A percentile compares a stretch with the other conserved stretches of the same genome.
Evolutionary conservation across 2,797 vertebrate species (phyloP).

Genomic region (Astyanax mexicanus): DNA sequence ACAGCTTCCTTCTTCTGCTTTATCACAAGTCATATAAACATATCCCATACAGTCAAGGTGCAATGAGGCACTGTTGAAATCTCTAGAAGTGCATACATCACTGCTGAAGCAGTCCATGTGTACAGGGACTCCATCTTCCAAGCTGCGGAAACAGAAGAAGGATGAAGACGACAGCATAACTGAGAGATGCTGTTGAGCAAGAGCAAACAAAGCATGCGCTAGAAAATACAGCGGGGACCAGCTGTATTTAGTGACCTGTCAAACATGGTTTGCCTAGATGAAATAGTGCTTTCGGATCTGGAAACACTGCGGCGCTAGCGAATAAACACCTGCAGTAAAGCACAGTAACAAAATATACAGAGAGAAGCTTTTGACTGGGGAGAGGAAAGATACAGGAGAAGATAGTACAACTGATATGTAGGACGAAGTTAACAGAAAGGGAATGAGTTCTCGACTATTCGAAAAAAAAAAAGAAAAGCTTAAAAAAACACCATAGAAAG

Average conservation of each 20-base stretch:
- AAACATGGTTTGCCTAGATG: slow-evolving; percentile 62
- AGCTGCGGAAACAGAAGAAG: background rate
- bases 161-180: slow-evolving; percentile 26
- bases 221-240: slow-evolving; percentile 52
- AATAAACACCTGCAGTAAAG: slow-evolving; percentile 48
- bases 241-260: slow-evolving; percentile 68
- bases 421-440: background rate
- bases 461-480: background rate
- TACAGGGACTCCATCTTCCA: background rate
- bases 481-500: too few species aligned
- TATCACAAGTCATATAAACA: background rate
- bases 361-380: background rate
- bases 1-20: background rate
- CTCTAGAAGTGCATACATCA: background rate
- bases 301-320: slow-evolving; percentile 43
- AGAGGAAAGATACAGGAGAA: background rate
- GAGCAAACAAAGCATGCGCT: slow-evolving; percentile 46
- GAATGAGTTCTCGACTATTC: slow-evolving; percentile 1
- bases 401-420: background rate
- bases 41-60: background rate
- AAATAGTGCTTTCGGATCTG: slow-evolving; percentile 57
- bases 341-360: slow-evolving; percentile 10
- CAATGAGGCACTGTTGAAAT: background rate
- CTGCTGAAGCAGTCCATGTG: background rate
- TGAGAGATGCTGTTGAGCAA: slow-evolving; percentile 35